Base-by-base conservation (phyloP, 2,888 invertebrate species). In the Danaus chrysippus region DNA sequence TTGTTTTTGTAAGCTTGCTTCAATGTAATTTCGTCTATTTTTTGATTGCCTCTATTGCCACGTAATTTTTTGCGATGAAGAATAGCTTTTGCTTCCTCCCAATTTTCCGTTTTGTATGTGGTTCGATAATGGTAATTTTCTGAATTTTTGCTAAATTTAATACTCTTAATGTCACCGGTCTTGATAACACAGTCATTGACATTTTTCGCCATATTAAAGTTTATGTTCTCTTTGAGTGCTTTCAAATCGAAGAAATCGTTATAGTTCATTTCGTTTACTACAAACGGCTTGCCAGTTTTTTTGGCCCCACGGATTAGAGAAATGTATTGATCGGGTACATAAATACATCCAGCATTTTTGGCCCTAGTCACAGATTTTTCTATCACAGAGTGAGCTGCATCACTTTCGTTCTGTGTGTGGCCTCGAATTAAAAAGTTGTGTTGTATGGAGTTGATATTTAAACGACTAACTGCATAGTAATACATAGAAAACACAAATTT, bases 371-470 rank as follows among this genome's bases (percentile, higher is more conserved):
- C 49, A 8, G 66, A 17, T 58, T 64, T 72, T 63, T 69, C 71
- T 19, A 70, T 70, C 17, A 70, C 55, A 17, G 70, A 71, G 49
- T 71, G 69, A 9, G 65, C 71, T 42, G 43, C 55, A 55, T 72
- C 70, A 17, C 62, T 66, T 56, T 69, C 69, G 17, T 68, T 68
- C 46, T 68, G 65, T 11, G 67, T 68, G 54, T 69, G 68, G 0
- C 70, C 68, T 3, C 65, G 62, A 13, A 70, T 62, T 13, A 70
- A 55, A 56, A 69, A 72, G 42, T 72, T 72, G 55, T 72, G 72
- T 56, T 56, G 58, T 5, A 71, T 65, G 10, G 68, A 68, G 42
- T 69, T 66, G 19, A 67, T 64, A 12, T 59, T 49, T 49, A 71
- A 64, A 42, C 44, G 56, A 17, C 10, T 62, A 58, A 60, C 52